A percentile compares a stretch with the other conserved stretches of the same genome.
Conservation (phyloP, 2,888 invertebrate genomes). For the Petrophora chlorosata region DNA sequence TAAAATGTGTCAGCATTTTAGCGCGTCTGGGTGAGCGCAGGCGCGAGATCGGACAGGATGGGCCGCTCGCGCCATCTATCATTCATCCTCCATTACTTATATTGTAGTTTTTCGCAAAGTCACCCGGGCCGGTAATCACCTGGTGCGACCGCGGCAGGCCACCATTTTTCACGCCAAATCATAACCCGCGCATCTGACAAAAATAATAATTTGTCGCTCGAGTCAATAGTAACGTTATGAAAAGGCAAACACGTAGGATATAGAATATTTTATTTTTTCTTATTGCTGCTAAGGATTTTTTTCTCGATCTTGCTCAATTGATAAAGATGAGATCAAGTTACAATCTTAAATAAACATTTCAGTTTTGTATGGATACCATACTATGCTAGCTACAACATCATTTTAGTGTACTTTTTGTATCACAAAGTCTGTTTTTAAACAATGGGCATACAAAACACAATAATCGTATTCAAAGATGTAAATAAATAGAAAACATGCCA, state of each 20-base stretch:
- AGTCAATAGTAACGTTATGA: conserved; percentile 77
- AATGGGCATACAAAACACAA: too few species aligned
- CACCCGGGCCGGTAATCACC: conserved; percentile 83
- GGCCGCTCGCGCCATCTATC: conserved; percentile 76
- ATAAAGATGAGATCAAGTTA: too few species aligned
- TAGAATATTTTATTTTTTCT: too few species aligned
- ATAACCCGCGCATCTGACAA: conserved; percentile 81
- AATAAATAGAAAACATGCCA: too few species aligned
- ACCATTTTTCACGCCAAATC: conserved; percentile 83
- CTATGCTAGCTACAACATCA: too few species aligned
- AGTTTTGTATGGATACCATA: too few species aligned
- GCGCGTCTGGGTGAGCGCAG: conserved; percentile 49
- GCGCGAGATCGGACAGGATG: conserved; percentile 52
- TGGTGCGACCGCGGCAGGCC: conserved; percentile 77
- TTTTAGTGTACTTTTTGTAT: too few species aligned
- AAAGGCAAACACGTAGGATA: conserved; percentile 58
- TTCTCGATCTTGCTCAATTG: too few species aligned
- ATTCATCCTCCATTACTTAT: conserved; percentile 84
- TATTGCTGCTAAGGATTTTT: not conserved
- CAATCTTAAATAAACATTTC: too few species aligned
- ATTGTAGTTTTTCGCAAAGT: conserved; percentile 83
- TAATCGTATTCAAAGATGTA: too few species aligned
- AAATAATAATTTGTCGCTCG: conserved; percentile 82
- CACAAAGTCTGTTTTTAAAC: too few species aligned
- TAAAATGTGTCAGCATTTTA: conserved; percentile 83